These are phyloP conservation scores for Tethea ocularis DNA, from an alignment of 2,888 invertebrate genomes.

Conservation along the genomic window DNA sequence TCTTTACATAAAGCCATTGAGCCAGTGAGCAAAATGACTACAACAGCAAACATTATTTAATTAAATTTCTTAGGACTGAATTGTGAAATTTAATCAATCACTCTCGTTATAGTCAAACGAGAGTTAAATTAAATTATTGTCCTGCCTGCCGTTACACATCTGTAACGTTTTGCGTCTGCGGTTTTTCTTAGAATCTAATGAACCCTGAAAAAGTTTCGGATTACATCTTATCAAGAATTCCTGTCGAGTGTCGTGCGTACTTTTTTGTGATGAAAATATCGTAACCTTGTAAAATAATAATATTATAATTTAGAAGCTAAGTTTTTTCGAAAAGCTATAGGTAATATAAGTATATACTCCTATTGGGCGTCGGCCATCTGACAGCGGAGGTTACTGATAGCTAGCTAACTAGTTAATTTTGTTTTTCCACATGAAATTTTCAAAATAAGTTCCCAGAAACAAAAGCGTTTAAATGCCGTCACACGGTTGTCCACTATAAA, in stretches of 20 bases:
- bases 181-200: not conserved
- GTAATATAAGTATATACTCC: no score
- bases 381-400: no score
- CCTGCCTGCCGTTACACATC: not conserved
- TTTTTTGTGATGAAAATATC: slow-evolving; percentile 8
- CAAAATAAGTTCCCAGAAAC: no score
- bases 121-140: not conserved
- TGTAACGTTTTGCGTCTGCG: not conserved
- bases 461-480: no score
- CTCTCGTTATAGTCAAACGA: not conserved
- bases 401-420: no score
- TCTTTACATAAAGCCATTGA: no score
- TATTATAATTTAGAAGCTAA: not conserved
- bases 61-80: not conserved
- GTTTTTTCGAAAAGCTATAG: not conserved
- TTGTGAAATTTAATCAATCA: not conserved
- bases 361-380: no score
- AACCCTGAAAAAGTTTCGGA: slow-evolving; percentile 29
- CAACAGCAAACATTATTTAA: not conserved
- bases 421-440: no score
- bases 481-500: no score
- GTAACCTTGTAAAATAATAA: not conserved
- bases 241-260: slow-evolving; percentile 9
- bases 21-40: no score
- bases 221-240: slow-evolving; percentile 28